These are phyloP conservation scores for Gnathochromis pfefferi DNA, from an alignment of 2,113 vertebrate genomes.

Conservation along the genomic window DNA sequence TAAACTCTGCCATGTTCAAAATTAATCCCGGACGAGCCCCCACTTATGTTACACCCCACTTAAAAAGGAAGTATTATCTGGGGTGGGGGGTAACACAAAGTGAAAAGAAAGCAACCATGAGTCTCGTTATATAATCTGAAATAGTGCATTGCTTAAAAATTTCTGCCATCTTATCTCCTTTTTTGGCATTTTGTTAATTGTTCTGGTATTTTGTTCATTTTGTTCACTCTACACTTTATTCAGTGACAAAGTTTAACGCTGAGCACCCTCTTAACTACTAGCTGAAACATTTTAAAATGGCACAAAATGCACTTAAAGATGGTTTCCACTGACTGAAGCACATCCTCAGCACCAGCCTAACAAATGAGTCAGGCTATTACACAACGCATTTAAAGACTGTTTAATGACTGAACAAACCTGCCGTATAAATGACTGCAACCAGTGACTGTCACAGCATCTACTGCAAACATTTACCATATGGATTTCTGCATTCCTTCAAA, in stretches of 20 bases:
- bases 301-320: not conserved
- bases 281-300: not conserved
- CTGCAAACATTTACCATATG: not conserved
- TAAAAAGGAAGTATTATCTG: not conserved
- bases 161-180: not conserved
- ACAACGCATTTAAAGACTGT: not conserved
- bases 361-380: not conserved
- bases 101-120: not conserved
- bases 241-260: not conserved
- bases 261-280: not conserved
- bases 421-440: not conserved
- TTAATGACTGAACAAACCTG: not conserved
- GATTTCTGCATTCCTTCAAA: not conserved
- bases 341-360: not conserved
- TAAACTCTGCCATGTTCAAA: not conserved
- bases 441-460: not conserved
- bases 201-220: not conserved
- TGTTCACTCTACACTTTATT: not conserved
- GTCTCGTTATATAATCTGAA: not conserved
- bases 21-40: not conserved
- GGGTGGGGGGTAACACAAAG: not conserved
- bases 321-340: not conserved
- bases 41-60: not conserved
- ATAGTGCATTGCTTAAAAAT: not conserved
- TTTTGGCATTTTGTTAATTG: not conserved